Percentiles rank a stretch among this genome's conserved stretches.
Evolutionary conservation across 2,113 vertebrate species (phyloP).

Genomic region (Telmatochromis bifrenatus): DNA sequence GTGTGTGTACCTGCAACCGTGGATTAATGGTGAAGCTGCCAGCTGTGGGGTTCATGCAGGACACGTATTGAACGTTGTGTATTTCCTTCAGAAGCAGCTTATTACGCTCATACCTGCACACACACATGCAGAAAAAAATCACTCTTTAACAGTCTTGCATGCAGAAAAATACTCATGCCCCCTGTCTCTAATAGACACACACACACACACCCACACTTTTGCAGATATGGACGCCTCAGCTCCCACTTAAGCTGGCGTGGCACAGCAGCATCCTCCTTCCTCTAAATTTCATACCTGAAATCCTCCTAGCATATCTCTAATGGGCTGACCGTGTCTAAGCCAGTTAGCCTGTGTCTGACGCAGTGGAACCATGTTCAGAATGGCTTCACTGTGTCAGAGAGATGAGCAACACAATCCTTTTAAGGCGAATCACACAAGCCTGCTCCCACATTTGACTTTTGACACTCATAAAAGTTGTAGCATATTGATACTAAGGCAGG

Average conservation of each 20-base stretch:
- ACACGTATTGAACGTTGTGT: constrained; percentile 85
- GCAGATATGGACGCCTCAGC: constrained; percentile 6
- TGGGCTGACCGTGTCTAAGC: constrained; percentile 48
- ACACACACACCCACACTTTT: neutral
- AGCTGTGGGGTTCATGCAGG: constrained; percentile 94
- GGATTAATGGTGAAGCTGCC: constrained; percentile 98
- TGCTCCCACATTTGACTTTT: constrained; percentile 2
- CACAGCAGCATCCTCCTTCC: constrained; percentile 19
- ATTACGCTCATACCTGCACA: constrained; percentile 87
- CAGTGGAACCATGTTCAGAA: constrained; percentile 45
- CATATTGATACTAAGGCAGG: neutral
- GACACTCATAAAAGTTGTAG: neutral
- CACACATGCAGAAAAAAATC: neutral
- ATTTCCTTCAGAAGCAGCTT: constrained; percentile 89
- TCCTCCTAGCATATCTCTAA: constrained; percentile 43
- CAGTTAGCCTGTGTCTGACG: constrained; percentile 28
- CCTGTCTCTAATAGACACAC: neutral
- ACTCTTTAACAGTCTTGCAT: neutral
- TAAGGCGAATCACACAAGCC: constrained; percentile 7
- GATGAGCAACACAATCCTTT: constrained; percentile 34
- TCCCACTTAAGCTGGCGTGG: constrained; percentile 31
- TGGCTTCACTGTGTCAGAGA: constrained; percentile 28
- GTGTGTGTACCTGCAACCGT: constrained; percentile 82
- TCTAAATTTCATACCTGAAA: constrained; percentile 59
- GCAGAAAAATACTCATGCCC: neutral